Conservation (phyloP, 2,888 invertebrate genomes). For the Drosophila kanekoi region DNA sequence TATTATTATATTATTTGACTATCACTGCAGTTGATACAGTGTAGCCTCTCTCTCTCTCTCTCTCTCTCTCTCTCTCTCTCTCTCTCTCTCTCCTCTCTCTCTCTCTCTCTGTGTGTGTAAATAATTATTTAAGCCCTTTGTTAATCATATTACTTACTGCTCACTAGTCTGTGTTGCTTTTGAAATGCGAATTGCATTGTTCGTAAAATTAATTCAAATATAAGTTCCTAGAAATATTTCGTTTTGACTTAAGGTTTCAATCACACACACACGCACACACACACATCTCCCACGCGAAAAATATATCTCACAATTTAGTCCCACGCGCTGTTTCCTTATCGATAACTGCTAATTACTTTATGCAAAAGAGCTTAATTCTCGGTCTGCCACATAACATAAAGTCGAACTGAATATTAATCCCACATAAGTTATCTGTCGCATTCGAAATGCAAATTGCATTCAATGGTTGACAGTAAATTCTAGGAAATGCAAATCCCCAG, state of each 20-base stretch:
- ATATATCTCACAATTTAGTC: too few species aligned
- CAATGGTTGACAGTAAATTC: not conserved
- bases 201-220: too few species aligned
- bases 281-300: too few species aligned
- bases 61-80: not conserved
- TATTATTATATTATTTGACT: too few species aligned
- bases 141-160: too few species aligned
- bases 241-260: too few species aligned
- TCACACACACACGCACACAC: too few species aligned
- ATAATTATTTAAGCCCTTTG: too few species aligned
- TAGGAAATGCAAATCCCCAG: constrained; percentile 2
- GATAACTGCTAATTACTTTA: constrained; percentile 1
- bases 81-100: not conserved
- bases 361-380: constrained; percentile 8
- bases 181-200: constrained; percentile 4
- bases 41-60: not conserved
- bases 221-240: too few species aligned
- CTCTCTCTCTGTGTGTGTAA: not conserved
- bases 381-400: not conserved
- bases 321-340: not conserved
- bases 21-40: too few species aligned
- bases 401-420: too few species aligned
- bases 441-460: not conserved
- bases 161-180: not conserved
- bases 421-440: too few species aligned